Evolutionary conservation across 1,140 invertebrate species (phyloP).

Genomic region (Teleogryllus occipitalis): DNA sequence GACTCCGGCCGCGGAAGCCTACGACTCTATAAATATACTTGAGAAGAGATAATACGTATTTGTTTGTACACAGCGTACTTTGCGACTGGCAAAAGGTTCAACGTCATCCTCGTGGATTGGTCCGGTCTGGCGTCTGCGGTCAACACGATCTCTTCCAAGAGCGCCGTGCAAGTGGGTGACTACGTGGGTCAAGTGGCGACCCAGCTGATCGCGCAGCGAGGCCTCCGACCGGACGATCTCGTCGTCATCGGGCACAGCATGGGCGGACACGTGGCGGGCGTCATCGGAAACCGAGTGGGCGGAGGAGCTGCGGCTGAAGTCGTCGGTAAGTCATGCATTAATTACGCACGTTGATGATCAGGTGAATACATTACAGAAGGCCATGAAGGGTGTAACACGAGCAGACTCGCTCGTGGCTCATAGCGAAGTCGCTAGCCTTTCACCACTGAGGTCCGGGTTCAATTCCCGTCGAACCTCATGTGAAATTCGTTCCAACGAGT

Average conservation of each 20-base stretch:
- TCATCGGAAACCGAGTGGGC: neutral
- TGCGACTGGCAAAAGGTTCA: neutral
- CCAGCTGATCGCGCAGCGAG: neutral
- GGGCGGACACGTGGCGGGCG: neutral
- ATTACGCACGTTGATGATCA: no score
- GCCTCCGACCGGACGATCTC: neutral
- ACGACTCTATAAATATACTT: no score
- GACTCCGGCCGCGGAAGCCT: no score
- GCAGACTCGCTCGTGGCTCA: no score
- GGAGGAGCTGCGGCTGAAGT: conserved; percentile 9
- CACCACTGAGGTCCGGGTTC: no score
- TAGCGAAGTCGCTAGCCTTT: no score
- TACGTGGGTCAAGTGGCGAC: neutral
- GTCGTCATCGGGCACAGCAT: neutral
- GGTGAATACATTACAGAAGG: no score
- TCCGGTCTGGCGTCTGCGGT: neutral
- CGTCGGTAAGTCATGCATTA: neutral
- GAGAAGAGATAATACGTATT: no score
- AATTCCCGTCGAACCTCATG: no score
- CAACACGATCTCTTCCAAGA: no score
- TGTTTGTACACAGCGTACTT: neutral
- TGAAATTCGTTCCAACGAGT: no score
- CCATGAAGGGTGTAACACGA: no score
- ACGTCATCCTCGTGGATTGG: neutral
- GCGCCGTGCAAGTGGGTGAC: neutral